These are phyloP conservation scores for Artemisiospiza belli DNA, from an alignment of 2,113 vertebrate species.

Conservation along the genomic window DNA sequence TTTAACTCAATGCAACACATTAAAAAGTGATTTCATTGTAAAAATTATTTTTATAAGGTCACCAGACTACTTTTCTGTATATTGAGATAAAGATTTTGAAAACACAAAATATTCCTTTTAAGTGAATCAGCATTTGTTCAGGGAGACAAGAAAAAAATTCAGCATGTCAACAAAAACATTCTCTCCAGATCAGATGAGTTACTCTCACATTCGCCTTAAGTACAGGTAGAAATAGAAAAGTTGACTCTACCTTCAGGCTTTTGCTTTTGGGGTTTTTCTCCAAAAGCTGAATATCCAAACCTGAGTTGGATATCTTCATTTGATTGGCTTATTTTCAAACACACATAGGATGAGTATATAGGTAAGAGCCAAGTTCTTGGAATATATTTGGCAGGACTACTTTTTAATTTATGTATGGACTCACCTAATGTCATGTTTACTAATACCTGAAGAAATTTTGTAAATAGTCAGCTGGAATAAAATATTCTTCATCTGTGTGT, in stretches of 20 bases:
- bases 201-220: neutral
- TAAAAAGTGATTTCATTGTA: neutral
- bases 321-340: neutral
- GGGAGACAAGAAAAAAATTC: neutral
- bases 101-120: neutral
- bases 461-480: neutral
- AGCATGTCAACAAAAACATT: neutral
- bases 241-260: neutral
- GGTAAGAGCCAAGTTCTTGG: neutral
- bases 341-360: neutral
- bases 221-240: neutral
- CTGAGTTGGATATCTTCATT: neutral
- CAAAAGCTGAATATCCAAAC: no score
- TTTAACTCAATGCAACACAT: neutral
- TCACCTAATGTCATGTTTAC: neutral
- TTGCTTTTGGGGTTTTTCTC: neutral
- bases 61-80: neutral
- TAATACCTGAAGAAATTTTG: neutral
- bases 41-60: neutral
- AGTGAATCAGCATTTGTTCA: neutral
- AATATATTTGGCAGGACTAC: neutral
- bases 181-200: neutral
- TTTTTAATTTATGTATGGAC: neutral
- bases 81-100: neutral
- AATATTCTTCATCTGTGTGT: neutral